Base-by-base conservation (phyloP, 2,888 invertebrate genomes). In the Hyposoter didymator region DNA sequence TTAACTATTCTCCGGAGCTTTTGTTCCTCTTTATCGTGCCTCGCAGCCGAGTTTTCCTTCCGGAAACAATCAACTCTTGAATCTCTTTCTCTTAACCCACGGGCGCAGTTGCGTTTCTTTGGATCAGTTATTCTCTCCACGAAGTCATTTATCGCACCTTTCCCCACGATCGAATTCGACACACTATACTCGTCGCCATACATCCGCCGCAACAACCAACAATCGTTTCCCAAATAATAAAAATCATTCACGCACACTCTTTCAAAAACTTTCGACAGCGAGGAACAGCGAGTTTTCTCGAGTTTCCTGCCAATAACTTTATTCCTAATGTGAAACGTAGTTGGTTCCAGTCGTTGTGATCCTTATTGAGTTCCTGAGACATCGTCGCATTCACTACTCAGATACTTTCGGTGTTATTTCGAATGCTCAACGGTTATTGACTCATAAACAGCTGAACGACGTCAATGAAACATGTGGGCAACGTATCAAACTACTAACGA, bases 61-160 rank as follows among this genome's bases (percentile, higher is more conserved):
- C 67, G 52, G 67, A 69, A 49, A 49, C 28, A 66, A 17, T 19
- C 47, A 43, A 64, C 49, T 19, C 22, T 19, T 17, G 6, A 39
- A 14, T 39, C 64, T 43, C 35, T 7, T 47, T 69, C 43, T 80
- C 19, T 76, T 52, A 7, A 45, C 19, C 66, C 7, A 3, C 76
- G 5, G 39, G n/a, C 66, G 28, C 55, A 19, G 49, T 28, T n/a
- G 28, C 49, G 47, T 73, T 47, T 22, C 59, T 55, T 49, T 45
- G 43, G 43, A 67, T 76, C 81, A 74, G 52, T 64, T 28, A 85
- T 83, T 85, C 85, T 62, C 62, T 80, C 74, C 85, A 85, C 85
- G 85, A 45, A 76, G 47, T 64, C 76, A 62, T 78, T 84, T 83
- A 79, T 81, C 86, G 80, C 83, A 74, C 85, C 80, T 80, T 80